Evolutionary conservation across 92 coral and sea anemone genomes (phyloP), one percentile per base, ranked within the genome.

Genomic region (Paragorgia papillata): DNA sequence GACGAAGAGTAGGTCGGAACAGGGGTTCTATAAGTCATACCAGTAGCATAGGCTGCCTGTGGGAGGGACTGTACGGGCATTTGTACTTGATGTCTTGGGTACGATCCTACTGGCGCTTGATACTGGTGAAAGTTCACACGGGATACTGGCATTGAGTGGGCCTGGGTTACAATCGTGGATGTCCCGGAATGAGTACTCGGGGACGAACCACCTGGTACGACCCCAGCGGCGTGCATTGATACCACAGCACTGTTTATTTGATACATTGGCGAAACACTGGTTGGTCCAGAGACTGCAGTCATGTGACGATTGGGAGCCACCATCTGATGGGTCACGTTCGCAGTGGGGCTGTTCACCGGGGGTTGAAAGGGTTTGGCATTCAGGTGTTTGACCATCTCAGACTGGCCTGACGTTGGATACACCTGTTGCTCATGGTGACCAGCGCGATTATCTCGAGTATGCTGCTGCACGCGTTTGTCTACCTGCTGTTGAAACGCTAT

Each of bases 291-390:
- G 14, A 85, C 69, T 40, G 89, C 57, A 12, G 80, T 35, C 50
- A 71, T 33, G 49, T 71, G 78, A 32, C 64, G 78, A 54, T 34
- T 59, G 26, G 33, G 21, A 3, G 62, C 28, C 6, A 40, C 18
- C 9, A 71, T 53, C 15, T 31, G 62, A 28, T 71, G 63, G 0
- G 64, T 43, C 33, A 93, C 79, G 17, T 86, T 89, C 46, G 96
- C 88, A 15, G 94, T 81, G 40, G 91, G 85, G 32, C 82, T 74
- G 19, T 95, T 88, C 81, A 88, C 86, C 58, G 99, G 99, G 49
- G 99, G 99, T 75, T 95, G 97, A 81, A 95, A 95, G 31, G 99
- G 99, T 73, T 95, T 95, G 17, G 99, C 99, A 83, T 95, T 85
- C 19, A 95, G 86, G 67, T 95, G 99, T 75, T 95, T 95, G 51